Conservation (phyloP, 1,140 invertebrate species). For the Drosophila kanapiae region DNA sequence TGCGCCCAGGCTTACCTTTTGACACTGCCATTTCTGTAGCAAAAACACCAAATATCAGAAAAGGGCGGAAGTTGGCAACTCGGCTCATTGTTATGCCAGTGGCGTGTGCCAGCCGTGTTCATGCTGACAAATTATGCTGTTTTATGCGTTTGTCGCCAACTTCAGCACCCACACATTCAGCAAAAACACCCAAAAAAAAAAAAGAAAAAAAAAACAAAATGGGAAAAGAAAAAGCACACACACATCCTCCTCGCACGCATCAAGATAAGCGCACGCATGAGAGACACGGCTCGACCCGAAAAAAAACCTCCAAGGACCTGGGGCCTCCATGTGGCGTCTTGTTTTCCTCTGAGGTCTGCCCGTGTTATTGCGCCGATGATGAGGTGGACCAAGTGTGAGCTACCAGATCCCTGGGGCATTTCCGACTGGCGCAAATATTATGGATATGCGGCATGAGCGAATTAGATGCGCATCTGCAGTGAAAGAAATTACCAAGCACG, state of each 20-base stretch:
- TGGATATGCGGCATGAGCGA: conserved; percentile 64
- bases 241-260: conserved; percentile 42
- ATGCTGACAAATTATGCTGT: conserved; percentile 81
- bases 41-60: conserved; percentile 23
- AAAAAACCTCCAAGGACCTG: conserved; percentile 27
- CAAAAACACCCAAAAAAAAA: conserved; percentile 2
- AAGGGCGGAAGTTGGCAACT: conserved; percentile 16
- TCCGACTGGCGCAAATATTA: conserved; percentile 72
- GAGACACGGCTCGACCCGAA: conserved; percentile 40
- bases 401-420: conserved; percentile 71
- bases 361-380: conserved; percentile 36
- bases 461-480: conserved; percentile 24
- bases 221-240: neutral
- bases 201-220: too few species aligned
- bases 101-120: conserved; percentile 62
- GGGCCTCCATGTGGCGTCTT: conserved; percentile 48
- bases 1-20: neutral
- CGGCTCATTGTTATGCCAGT: conserved; percentile 72
- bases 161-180: conserved; percentile 19
- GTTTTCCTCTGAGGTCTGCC: conserved; percentile 65
- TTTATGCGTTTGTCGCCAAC: conserved; percentile 78
- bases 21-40: neutral
- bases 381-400: conserved; percentile 30
- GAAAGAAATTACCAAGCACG: neutral
- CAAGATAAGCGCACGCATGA: conserved; percentile 70